Evolutionary conservation across 2,888 invertebrate genomes (phyloP), one percentile per base, ranked within the genome.

Genomic region (Argynnis bischoffii): DNA sequence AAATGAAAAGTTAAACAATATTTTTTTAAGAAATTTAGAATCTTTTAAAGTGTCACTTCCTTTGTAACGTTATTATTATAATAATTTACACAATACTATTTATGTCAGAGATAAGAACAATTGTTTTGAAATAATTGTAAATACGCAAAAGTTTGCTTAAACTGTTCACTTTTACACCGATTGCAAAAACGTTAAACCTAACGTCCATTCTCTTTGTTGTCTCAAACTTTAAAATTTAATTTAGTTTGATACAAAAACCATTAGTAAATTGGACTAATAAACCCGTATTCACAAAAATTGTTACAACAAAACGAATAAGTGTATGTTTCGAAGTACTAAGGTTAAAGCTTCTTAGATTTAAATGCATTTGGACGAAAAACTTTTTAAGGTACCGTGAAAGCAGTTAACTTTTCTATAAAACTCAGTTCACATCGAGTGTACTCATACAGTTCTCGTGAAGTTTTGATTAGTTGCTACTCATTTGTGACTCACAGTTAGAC

Each of bases 401-500:
- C 53, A 64, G 55, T 68, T 54, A 55, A 69, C 35, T 60, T 71
- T 71, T 71, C 67, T 67, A 64, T 69, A 67, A 69, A 67, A 64
- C 57, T 48, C 47, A 55, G 54, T 71, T 57, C 64, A 50, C 51
- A 69, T 56, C 50, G 53, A 55, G 66, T 65, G 63, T 64, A 66
- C 50, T 67, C 50, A 55, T 66, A 53, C 21, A 67, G 63, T 72
- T 72, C 66, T 55, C 57, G 63, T 68, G 68, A 72, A 72, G 72
- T 72, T 72, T 70, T 70, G 70, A 69, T 72, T 72, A 69, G 70
- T 67, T 66, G 66, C 64, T 67, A 64, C 71, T 69, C 69, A 66
- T 71, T 70, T 67, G 66, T 69, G 69, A 63, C 64, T 72, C 57
- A 68, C 46, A 35, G 56, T 66, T 61, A 60, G 60, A 61, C 60